Base-by-base conservation (phyloP, 2,113 vertebrate species). In the Syngnathus typhle region DNA sequence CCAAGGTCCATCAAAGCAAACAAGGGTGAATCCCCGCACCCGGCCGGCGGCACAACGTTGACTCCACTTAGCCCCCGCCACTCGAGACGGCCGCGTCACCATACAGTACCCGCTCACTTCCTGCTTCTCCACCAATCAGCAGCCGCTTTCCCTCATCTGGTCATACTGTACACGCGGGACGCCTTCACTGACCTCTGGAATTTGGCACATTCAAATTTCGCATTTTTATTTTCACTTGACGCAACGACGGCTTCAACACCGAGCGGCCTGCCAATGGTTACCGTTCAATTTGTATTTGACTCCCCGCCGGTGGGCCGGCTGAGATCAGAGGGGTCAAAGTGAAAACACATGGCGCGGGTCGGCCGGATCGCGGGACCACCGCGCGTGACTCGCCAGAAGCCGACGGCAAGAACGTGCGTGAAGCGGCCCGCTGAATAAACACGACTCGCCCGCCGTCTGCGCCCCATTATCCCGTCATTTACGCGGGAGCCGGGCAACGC, bases 251-350 rank as follows among this genome's bases (percentile, higher is more conserved):
- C 27, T 32, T 32, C 15, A 5, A 46, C 9, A 1, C 7, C 18
- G 93, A 92, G 85, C 75, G 91, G 94, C 92, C 95, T 98, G 95
- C 94, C 94, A 98, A 98, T 95, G 93, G 95, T 98, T 99, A 98
- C 94, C 94, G 97, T 99, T 98, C 95, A 98, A 99, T 99, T 98
- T 98, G 96, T 96, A 95, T 96, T 94, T 94, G 93, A 94, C 96
- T 98, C 95, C 95, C 95, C 91, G 93, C 95, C 98, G 96, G 95
- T 96, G 94, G 94, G 94, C 90, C 94, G 93, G 96, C 94, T 94
- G 94, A 97, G 95, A 98, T 99, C 96, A 98, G 95, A 98, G 95
- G 91, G 12, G 27, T 89, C 91, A 97, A 98, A 99, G 96, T 98
- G 95, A 98, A 98, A 98, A 96, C 96, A 99, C 94, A 98, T 99